Evolutionary conservation across 2,888 invertebrate species (phyloP).

Genomic region (Plebejus melissa): DNA sequence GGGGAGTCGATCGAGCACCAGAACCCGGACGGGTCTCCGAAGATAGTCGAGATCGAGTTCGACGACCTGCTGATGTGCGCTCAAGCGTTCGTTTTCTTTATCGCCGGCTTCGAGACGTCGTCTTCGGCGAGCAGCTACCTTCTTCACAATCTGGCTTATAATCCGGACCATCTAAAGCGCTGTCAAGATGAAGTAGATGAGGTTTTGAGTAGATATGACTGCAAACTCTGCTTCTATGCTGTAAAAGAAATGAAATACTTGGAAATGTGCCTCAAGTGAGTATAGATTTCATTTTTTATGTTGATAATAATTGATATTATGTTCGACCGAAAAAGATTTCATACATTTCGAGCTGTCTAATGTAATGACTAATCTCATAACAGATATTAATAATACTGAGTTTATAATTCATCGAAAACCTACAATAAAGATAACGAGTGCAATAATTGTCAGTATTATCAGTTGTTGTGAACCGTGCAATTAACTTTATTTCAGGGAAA

Average conservation of each 20-base stretch:
- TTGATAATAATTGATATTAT: background rate
- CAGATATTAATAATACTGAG: background rate
- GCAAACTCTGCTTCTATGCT: conserved; percentile 45
- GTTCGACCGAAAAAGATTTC: no score
- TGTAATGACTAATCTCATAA: background rate
- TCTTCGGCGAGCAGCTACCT: conserved; percentile 52
- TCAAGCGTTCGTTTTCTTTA: conserved; percentile 48
- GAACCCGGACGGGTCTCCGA: conserved; percentile 41
- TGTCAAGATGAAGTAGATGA: conserved; percentile 50
- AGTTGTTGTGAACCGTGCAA: no score
- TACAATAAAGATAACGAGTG: no score
- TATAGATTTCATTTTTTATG: conserved; percentile 4
- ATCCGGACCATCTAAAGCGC: conserved; percentile 49
- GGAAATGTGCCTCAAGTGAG: conserved; percentile 47
- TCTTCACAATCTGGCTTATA: conserved; percentile 49
- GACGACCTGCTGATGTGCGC: conserved; percentile 46
- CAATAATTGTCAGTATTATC: no score
- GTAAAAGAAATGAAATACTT: conserved; percentile 49
- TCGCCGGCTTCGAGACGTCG: conserved; percentile 60
- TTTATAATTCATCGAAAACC: no score
- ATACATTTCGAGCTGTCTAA: background rate
- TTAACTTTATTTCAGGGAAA: conserved; percentile 40
- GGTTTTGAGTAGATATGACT: conserved; percentile 41
- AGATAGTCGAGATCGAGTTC: conserved; percentile 43
- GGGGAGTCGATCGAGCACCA: conserved; percentile 42